Percentiles rank a stretch among this genome's conserved stretches.
phyloP scores from a whole-genome alignment of 2,113 vertebrate genomes.

The Barbus barbus region DNA sequence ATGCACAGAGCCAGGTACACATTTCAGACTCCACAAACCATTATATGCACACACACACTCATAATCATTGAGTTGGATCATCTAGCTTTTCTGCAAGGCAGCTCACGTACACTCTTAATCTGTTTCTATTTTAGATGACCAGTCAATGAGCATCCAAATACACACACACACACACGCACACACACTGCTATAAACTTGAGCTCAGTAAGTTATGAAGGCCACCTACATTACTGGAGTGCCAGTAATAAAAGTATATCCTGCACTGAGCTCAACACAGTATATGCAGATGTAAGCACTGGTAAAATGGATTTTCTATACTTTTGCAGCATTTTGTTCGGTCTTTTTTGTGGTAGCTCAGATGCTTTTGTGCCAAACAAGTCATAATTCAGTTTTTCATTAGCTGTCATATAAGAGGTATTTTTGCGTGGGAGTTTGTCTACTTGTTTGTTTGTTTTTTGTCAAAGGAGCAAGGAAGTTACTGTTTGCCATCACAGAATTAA shows the following conservation, averaged over 20 bases:
- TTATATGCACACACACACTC: not conserved
- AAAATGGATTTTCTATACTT: not conserved
- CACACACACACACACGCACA: constrained; percentile 12
- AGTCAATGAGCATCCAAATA: not conserved
- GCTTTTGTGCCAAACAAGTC: not conserved
- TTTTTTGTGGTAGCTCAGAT: not conserved
- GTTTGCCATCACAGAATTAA: not conserved
- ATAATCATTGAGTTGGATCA: constrained; percentile 1
- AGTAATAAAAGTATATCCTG: not conserved
- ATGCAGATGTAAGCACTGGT: not conserved
- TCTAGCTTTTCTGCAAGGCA: not conserved
- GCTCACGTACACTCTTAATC: not conserved
- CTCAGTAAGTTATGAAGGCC: constrained; percentile 17
- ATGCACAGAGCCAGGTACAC: constrained; percentile 94
- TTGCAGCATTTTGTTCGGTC: not conserved
- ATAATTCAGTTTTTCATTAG: not conserved
- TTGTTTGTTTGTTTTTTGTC: not conserved
- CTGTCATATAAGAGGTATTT: not conserved
- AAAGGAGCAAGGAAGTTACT: not conserved
- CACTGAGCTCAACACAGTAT: not conserved
- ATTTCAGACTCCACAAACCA: constrained; percentile 54
- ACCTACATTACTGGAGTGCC: constrained; percentile 7
- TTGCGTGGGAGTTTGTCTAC: not conserved
- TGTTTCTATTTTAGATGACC: constrained; percentile 18
- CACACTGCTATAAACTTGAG: constrained; percentile 10